Conservation (phyloP, 2,888 invertebrate genomes). For the Xestia rhomboidea region DNA sequence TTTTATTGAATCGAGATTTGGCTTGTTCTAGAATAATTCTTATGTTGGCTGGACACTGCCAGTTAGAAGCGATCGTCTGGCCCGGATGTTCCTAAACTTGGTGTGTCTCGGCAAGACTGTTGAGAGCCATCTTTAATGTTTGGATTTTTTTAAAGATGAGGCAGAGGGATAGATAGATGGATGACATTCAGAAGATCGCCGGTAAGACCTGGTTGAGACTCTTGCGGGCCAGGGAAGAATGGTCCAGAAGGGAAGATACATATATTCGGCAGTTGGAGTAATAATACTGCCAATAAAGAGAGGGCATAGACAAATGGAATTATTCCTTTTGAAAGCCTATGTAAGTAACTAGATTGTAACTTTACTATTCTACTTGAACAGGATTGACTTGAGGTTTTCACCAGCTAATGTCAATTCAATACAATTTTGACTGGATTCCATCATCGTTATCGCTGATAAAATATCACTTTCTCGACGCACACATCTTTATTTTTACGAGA, state of each 20-base stretch:
- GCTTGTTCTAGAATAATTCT: background rate
- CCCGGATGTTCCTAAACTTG: background rate
- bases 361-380: too few relatives aligned
- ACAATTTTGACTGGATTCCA: background rate
- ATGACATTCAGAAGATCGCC: background rate
- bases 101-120: background rate
- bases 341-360: too few relatives aligned
- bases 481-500: slow-evolving; percentile 3
- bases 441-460: background rate
- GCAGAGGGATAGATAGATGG: background rate
- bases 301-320: too few relatives aligned
- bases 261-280: background rate
- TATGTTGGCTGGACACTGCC: background rate
- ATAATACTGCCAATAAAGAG: background rate
- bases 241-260: background rate
- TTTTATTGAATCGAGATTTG: background rate
- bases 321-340: too few relatives aligned
- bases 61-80: background rate
- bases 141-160: background rate
- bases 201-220: background rate
- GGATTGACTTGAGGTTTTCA: too few relatives aligned
- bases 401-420: too few relatives aligned
- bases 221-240: background rate
- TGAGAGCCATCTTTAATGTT: background rate
- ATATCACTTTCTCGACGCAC: background rate